Evolutionary conservation across 2,113 vertebrate genomes (phyloP).

Genomic region (Orycteropus afer): DNA sequence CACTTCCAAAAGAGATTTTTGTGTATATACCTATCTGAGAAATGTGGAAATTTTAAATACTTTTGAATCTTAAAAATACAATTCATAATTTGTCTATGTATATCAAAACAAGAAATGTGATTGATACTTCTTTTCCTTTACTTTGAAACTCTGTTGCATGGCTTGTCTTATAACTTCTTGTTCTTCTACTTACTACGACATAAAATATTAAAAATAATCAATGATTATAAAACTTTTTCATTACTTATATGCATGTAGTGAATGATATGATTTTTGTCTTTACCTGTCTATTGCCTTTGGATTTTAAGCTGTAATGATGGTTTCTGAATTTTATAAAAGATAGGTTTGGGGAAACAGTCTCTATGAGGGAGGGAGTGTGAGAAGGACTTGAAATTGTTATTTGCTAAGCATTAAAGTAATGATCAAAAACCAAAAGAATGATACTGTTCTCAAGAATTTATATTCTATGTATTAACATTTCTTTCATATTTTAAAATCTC

Average conservation of each 20-base stretch:
- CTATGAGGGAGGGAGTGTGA: background rate
- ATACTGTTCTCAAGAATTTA: background rate
- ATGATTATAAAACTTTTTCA: background rate
- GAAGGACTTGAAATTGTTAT: background rate
- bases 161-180: background rate
- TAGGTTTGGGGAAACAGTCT: background rate
- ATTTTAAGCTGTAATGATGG: background rate
- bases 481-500: background rate
- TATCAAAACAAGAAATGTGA: background rate
- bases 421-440: background rate
- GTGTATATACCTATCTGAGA: background rate
- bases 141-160: constrained; percentile 11
- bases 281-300: background rate
- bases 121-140: constrained; percentile 1
- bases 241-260: background rate
- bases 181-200: background rate
- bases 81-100: constrained; percentile 43
- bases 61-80: constrained; percentile 51
- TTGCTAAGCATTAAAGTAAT: background rate
- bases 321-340: constrained; percentile 3
- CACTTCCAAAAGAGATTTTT: constrained; percentile 58
- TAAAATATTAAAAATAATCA: constrained; percentile 17
- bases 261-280: background rate
- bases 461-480: too few relatives aligned
- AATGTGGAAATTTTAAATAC: constrained; percentile 42